phyloP scores from a whole-genome alignment of 2,113 vertebrate species.

The Xenopus tropicalis region UCB_Xtro_10.0 CM004449.2:96765001-96765500 shows the following conservation, averaged over 20 bases:
- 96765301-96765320: constrained; percentile 45
- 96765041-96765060: background rate
- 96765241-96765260: constrained; percentile 7
- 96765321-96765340: constrained; percentile 43
- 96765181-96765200: constrained; percentile 5
- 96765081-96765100: background rate
- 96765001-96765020: background rate
- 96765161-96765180: background rate
- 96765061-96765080: background rate
- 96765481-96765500: constrained; percentile 30
- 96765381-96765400: constrained; percentile 19
- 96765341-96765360: constrained; percentile 38
- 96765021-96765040: background rate
- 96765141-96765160: background rate
- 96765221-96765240: background rate
- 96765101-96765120: constrained; percentile 34
- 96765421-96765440: constrained; percentile 1
- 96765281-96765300: background rate
- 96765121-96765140: constrained; percentile 12
- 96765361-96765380: background rate
- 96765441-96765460: constrained; percentile 18
- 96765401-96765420: constrained; percentile 13
- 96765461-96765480: constrained; percentile 36
- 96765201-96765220: constrained; percentile 3
- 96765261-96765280: constrained; percentile 7